Conservation (phyloP, 2,797 vertebrate genomes). For the Atherinosoma microstoma region DNA sequence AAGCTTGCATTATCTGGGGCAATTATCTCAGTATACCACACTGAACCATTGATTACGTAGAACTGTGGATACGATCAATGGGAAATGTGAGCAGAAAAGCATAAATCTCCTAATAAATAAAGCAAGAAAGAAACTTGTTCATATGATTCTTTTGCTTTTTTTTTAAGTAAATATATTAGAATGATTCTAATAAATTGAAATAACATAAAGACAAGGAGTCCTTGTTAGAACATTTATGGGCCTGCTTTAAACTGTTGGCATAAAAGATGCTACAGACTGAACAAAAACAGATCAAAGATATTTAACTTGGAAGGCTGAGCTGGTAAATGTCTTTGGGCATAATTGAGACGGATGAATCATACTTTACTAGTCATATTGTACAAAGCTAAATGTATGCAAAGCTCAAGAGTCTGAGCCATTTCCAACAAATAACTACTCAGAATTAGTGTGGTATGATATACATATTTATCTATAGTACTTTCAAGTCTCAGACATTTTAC, state of each 20-base stretch:
- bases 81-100: slow-evolving; percentile 25
- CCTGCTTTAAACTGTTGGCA: slow-evolving; percentile 73
- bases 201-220: slow-evolving; percentile 49
- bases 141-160: slow-evolving; percentile 29
- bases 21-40: slow-evolving; percentile 67
- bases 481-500: slow-evolving; percentile 71
- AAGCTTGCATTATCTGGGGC: slow-evolving; percentile 57
- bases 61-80: slow-evolving; percentile 48
- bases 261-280: slow-evolving; percentile 67
- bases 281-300: slow-evolving; percentile 65
- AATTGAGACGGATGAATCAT: slow-evolving; percentile 58
- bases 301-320: slow-evolving; percentile 64
- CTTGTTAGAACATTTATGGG: slow-evolving; percentile 71
- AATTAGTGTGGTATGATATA: slow-evolving; percentile 55
- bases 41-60: slow-evolving; percentile 40
- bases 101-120: slow-evolving; percentile 23
- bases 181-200: slow-evolving; percentile 24
- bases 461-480: slow-evolving; percentile 68
- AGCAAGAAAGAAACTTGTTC: slow-evolving; percentile 29
- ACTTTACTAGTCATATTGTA: slow-evolving; percentile 55
- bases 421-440: slow-evolving; percentile 66
- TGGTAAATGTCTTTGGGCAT: slow-evolving; percentile 57
- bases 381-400: slow-evolving; percentile 54
- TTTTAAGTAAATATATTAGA: background rate
- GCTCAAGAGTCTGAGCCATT: slow-evolving; percentile 43